Evolutionary conservation across 2,888 invertebrate genomes (phyloP).

Genomic region (Eurytoma californica): DNA sequence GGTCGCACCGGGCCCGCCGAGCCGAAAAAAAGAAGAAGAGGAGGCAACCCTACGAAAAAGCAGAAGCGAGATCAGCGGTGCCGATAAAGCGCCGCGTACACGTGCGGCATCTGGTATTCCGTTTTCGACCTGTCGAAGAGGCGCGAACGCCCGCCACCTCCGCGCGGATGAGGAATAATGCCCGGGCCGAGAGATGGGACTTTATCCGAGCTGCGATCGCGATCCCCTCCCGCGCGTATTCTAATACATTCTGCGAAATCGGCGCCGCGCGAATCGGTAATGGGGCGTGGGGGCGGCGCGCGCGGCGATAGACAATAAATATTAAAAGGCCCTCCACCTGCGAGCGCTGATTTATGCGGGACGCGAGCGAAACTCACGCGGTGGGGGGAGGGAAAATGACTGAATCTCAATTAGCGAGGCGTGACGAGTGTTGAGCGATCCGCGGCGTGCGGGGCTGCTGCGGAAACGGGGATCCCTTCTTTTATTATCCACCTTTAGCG

Average conservation of each 20-base stretch:
- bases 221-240: conserved; percentile 62
- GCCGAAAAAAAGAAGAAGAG: no score
- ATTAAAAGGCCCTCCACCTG: conserved; percentile 64
- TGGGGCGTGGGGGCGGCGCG: conserved; percentile 49
- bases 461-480: conserved; percentile 1
- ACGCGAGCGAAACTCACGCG: conserved; percentile 31
- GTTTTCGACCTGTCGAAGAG: conserved; percentile 54
- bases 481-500: not conserved
- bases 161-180: conserved; percentile 55
- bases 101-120: conserved; percentile 67
- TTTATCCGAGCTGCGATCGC: conserved; percentile 62
- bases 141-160: conserved; percentile 46
- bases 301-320: conserved; percentile 70
- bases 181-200: not conserved
- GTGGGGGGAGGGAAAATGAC: conserved; percentile 63
- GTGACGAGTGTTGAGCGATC: conserved; percentile 67
- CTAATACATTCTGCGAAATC: conserved; percentile 72
- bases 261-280: conserved; percentile 62
- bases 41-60: not conserved
- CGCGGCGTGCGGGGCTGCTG: not conserved
- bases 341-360: conserved; percentile 26
- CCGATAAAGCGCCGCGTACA: conserved; percentile 17
- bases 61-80: conserved; percentile 2
- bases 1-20: not conserved
- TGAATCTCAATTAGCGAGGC: conserved; percentile 72